Evolutionary conservation across 2,888 invertebrate genomes (phyloP).

Genomic region (Craniophora ligustri): DNA sequence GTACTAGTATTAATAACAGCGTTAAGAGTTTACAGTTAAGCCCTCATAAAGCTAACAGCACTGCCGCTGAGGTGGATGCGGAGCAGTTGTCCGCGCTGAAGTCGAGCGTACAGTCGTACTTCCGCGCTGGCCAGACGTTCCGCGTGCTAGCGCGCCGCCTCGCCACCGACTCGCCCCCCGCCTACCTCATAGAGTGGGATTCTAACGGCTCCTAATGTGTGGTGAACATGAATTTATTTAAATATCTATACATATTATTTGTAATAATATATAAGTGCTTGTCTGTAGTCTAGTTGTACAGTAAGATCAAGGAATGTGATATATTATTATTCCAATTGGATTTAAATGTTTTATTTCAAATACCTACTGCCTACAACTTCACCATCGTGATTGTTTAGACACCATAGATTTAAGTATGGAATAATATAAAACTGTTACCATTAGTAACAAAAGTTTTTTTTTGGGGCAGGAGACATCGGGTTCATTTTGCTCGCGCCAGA

Average conservation of each 20-base stretch:
- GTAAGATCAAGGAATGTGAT: constrained; percentile 87
- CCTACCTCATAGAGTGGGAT: constrained; percentile 98
- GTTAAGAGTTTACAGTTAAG: constrained; percentile 86
- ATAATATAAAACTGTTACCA: too few relatives aligned
- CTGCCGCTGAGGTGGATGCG: constrained; percentile 83
- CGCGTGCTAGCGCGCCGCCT: constrained; percentile 93
- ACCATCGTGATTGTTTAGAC: too few relatives aligned
- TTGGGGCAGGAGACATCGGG: too few relatives aligned
- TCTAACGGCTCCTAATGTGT: constrained; percentile 63
- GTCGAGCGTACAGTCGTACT: constrained; percentile 95
- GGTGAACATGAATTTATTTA: constrained; percentile 74
- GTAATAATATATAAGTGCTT: constrained; percentile 82
- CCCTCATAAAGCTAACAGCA: constrained; percentile 81
- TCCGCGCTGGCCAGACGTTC: constrained; percentile 95
- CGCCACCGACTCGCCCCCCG: constrained; percentile 90
- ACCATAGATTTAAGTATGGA: too few relatives aligned
- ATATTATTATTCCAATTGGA: constrained; percentile 86
- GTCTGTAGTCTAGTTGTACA: constrained; percentile 86
- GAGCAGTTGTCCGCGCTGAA: constrained; percentile 93
- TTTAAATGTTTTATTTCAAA: constrained; percentile 69
- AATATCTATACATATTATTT: constrained; percentile 74
- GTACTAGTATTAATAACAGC: constrained; percentile 70
- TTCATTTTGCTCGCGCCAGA: too few relatives aligned
- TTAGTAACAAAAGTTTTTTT: too few relatives aligned
- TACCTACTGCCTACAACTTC: too few relatives aligned